Percentiles rank a stretch among this genome's conserved stretches.
Evolutionary conservation across 2,888 invertebrate species (phyloP).

Genomic region (Zelleria hepariella): DNA sequence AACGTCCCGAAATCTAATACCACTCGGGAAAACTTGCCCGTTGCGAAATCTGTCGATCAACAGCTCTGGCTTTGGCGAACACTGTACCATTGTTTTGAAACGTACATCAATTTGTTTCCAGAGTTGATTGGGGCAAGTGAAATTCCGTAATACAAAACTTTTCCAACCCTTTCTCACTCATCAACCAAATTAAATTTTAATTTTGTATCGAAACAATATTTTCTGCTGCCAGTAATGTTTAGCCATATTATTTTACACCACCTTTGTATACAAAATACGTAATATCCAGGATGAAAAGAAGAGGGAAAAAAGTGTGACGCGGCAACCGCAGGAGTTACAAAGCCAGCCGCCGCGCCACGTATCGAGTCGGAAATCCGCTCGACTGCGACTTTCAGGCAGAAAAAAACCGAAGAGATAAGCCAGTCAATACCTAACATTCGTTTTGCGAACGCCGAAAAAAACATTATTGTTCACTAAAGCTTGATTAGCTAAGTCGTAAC

Average conservation of each 20-base stretch:
- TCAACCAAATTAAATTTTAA: not conserved
- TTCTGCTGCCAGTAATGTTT: not conserved
- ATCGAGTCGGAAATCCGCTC: conserved; percentile 31
- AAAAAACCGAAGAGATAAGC: conserved; percentile 27
- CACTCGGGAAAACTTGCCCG: not conserved
- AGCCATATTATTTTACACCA: too few relatives aligned
- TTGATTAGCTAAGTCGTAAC: not conserved
- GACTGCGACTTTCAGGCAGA: conserved; percentile 27
- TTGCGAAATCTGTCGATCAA: not conserved
- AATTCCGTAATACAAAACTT: not conserved
- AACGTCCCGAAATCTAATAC: not conserved
- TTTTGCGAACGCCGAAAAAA: not conserved
- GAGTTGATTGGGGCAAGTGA: not conserved
- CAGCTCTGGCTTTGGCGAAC: not conserved
- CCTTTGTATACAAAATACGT: too few relatives aligned
- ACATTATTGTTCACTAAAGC: not conserved
- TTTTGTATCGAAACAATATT: not conserved
- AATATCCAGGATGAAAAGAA: not conserved
- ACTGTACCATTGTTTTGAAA: not conserved
- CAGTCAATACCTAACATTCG: conserved; percentile 21
- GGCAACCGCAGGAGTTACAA: not conserved
- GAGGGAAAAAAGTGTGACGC: not conserved
- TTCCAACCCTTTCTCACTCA: not conserved
- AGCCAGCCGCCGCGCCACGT: conserved; percentile 16
- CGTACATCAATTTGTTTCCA: not conserved